These are phyloP conservation scores for Hesperia comma DNA, from an alignment of 2,888 invertebrate genomes.

Conservation along the genomic window DNA sequence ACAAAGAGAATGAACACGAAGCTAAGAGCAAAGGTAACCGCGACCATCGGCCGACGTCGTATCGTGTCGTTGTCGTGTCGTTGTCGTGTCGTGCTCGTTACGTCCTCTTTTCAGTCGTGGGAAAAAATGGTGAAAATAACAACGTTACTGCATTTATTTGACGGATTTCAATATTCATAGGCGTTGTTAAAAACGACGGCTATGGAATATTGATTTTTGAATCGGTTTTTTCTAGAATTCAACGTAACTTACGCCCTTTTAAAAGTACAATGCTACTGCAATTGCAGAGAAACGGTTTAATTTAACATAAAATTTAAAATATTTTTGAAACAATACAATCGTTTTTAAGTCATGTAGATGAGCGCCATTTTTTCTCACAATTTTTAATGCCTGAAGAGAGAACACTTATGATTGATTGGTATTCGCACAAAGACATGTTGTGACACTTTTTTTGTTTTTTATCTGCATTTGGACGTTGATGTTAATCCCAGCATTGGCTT, in stretches of 20 bases:
- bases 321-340: too few relatives aligned
- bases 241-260: background rate
- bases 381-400: constrained; percentile 50
- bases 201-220: constrained; percentile 1
- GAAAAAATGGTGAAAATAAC: constrained; percentile 21
- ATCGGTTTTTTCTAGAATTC: background rate
- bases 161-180: constrained; percentile 3
- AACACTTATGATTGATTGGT: constrained; percentile 69
- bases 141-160: background rate
- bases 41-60: constrained; percentile 44
- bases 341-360: background rate
- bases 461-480: constrained; percentile 58
- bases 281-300: too few relatives aligned
- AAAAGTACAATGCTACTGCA: too few relatives aligned
- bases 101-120: constrained; percentile 52
- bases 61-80: constrained; percentile 56
- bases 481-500: constrained; percentile 71
- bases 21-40: constrained; percentile 89
- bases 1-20: constrained; percentile 89
- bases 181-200: background rate
- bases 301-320: too few relatives aligned
- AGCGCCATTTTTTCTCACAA: constrained; percentile 25
- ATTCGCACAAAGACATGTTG: constrained; percentile 64
- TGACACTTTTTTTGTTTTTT: constrained; percentile 52
- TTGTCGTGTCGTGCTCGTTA: constrained; percentile 62